phyloP scores from a whole-genome alignment of 30 jellyfish, hydroid and myxozoan genomes.

The Hydractinia echinata region DNA sequence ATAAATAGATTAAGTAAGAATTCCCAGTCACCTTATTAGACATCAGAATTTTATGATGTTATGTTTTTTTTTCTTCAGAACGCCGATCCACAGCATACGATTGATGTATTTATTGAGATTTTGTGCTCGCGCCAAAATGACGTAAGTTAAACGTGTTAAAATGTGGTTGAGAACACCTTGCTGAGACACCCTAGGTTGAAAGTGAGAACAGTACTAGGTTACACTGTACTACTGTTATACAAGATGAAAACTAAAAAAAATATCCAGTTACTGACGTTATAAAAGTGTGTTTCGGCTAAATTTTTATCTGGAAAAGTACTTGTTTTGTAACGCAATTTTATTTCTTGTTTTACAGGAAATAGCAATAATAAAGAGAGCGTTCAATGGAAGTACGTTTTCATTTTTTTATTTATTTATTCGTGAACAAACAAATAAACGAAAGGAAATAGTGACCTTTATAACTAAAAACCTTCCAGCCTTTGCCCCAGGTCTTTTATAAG shows the following conservation, averaged over 20 bases:
- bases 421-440: background rate
- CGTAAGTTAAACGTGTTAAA: constrained; percentile 41
- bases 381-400: constrained; percentile 65
- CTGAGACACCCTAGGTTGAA: background rate
- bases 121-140: constrained; percentile 88
- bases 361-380: constrained; percentile 76
- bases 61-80: constrained; percentile 10
- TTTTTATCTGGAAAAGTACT: too few relatives aligned
- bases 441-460: too few relatives aligned
- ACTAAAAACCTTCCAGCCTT: too few relatives aligned
- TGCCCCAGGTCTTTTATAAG: too few relatives aligned
- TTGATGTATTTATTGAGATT: constrained; percentile 58
- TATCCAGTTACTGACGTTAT: too few relatives aligned
- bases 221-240: too few relatives aligned
- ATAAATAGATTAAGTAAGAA: too few relatives aligned
- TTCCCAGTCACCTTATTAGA: background rate
- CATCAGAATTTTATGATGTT: background rate
- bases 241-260: too few relatives aligned
- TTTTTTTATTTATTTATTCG: background rate
- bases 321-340: background rate
- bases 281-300: too few relatives aligned
- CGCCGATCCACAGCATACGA: constrained; percentile 34
- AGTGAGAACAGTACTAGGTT: background rate
- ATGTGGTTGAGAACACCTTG: background rate
- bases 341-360: constrained; percentile 50